These are phyloP conservation scores for Catostomus latipinnis DNA, from an alignment of 2,797 vertebrate genomes.

Conservation along the genomic window DNA sequence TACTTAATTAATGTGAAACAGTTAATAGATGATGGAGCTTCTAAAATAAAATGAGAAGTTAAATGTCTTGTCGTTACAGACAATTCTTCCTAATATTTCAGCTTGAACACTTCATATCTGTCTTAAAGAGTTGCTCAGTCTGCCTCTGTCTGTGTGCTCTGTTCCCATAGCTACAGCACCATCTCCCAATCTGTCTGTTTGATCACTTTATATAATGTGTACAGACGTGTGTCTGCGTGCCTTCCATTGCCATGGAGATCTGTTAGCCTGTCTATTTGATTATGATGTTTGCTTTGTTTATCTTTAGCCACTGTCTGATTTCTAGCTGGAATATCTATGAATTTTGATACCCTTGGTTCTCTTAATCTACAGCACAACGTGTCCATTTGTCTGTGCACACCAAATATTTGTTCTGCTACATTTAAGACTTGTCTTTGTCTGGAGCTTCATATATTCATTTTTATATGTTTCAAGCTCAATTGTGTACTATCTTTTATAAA, in stretches of 20 bases:
- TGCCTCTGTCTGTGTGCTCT: constrained; percentile 30
- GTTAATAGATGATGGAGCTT: no score
- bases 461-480: not conserved
- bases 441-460: not conserved
- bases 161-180: constrained; percentile 59
- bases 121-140: not conserved
- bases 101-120: not conserved
- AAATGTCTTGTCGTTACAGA: not conserved
- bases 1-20: no score
- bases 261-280: constrained; percentile 57
- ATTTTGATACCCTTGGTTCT: not conserved
- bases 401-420: not conserved
- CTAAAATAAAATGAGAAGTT: no score
- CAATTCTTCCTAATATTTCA: not conserved
- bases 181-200: constrained; percentile 54
- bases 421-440: not conserved
- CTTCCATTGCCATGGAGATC: constrained; percentile 52
- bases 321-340: constrained; percentile 4
- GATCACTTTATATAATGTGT: constrained; percentile 56
- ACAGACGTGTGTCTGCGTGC: constrained; percentile 46
- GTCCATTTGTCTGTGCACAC: not conserved
- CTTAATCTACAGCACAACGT: not conserved
- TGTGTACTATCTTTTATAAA: not conserved
- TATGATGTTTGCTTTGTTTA: constrained; percentile 43
- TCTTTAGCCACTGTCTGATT: constrained; percentile 32